These are phyloP conservation scores for Phalacrocorax carbo DNA, from an alignment of 2,113 vertebrate genomes.

Conservation along the genomic window DNA sequence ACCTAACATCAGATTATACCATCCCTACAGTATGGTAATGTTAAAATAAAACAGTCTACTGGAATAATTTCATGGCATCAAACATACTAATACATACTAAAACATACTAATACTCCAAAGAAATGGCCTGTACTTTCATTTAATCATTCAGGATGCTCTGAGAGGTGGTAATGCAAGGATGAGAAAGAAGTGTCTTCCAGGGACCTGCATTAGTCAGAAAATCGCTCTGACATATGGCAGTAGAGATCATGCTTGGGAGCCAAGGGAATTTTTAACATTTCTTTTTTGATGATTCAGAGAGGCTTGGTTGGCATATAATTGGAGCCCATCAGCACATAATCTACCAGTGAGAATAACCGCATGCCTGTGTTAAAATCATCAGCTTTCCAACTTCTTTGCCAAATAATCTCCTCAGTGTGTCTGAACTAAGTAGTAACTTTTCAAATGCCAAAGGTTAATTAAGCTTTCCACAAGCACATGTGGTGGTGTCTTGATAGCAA, in stretches of 20 bases:
- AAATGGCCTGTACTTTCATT: not conserved
- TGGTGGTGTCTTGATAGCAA: not conserved
- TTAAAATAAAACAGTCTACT: slow-evolving; percentile 1
- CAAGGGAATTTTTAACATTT: slow-evolving; percentile 38
- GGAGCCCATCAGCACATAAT: not conserved
- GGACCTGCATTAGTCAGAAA: slow-evolving; percentile 9
- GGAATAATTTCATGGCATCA: not conserved
- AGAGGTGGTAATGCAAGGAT: not conserved
- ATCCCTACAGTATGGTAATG: not conserved
- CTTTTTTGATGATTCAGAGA: slow-evolving; percentile 12
- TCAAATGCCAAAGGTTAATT: slow-evolving; percentile 16
- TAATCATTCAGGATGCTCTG: not conserved
- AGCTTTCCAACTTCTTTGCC: not conserved
- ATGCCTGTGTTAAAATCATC: not conserved
- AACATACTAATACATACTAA: not conserved
- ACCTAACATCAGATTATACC: slow-evolving; percentile 7
- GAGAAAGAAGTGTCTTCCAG: not conserved
- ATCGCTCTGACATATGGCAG: not conserved
- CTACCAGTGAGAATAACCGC: slow-evolving; percentile 8
- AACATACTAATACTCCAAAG: not conserved
- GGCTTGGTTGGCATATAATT: slow-evolving; percentile 9
- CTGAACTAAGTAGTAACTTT: not conserved
- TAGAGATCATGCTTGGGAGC: not conserved
- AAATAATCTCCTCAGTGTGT: not conserved
- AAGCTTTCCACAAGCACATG: not conserved